Percentiles rank a stretch among this genome's conserved stretches.
These are phyloP conservation scores for Diprion similis DNA, from an alignment of 1,140 invertebrate species.

Conservation along the genomic window DNA sequence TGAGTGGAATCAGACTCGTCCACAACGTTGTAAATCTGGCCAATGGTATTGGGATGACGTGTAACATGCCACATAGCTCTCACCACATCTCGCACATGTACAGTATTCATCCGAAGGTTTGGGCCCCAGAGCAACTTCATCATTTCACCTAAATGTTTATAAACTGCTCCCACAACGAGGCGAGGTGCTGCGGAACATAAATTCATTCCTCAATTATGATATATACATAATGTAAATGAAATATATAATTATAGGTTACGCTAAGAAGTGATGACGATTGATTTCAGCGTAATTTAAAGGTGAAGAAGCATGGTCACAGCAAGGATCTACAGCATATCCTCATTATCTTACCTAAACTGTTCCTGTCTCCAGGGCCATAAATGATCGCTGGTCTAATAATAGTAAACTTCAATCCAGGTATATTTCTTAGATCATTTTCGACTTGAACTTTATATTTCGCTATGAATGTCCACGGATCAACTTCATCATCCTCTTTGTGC, in stretches of 20 bases:
- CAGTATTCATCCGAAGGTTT: slow-evolving; percentile 84
- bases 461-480: slow-evolving; percentile 84
- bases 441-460: slow-evolving; percentile 85
- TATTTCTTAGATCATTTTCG: slow-evolving; percentile 76
- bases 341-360: slow-evolving; percentile 76
- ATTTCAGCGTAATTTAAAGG: slow-evolving; percentile 9
- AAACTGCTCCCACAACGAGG: slow-evolving; percentile 85
- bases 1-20: slow-evolving; percentile 85
- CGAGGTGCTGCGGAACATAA: slow-evolving; percentile 72
- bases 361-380: slow-evolving; percentile 84
- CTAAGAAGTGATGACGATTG: slow-evolving; percentile 19
- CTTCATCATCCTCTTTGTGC: slow-evolving; percentile 76
- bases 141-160: slow-evolving; percentile 85
- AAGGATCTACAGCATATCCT: slow-evolving; percentile 26
- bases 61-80: slow-evolving; percentile 78
- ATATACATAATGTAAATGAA: background rate
- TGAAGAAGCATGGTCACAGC: too few species aligned
- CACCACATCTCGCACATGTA: slow-evolving; percentile 85
- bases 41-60: slow-evolving; percentile 59
- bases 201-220: slow-evolving; percentile 16
- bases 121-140: slow-evolving; percentile 92
- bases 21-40: slow-evolving; percentile 81
- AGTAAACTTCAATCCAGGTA: slow-evolving; percentile 77
- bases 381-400: slow-evolving; percentile 85
- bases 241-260: background rate